These are phyloP conservation scores for Teleiodes luculella DNA, from an alignment of 2,888 invertebrate genomes.

Conservation along the genomic window DNA sequence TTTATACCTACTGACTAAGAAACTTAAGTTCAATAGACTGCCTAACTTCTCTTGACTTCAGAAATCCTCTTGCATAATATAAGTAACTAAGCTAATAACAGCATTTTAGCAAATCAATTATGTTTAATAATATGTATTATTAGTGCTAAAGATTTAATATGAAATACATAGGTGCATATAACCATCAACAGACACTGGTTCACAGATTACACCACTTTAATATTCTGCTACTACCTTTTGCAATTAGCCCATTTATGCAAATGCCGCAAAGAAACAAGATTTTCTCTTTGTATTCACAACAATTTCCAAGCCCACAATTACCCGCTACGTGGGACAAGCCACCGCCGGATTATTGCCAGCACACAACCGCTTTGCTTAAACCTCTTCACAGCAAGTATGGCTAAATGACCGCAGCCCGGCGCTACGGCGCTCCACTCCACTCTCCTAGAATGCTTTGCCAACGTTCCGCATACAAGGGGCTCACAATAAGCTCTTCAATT, in stretches of 20 bases:
- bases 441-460: slow-evolving; percentile 30
- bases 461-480: slow-evolving; percentile 14
- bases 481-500: slow-evolving; percentile 4
- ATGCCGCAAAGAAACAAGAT: neutral
- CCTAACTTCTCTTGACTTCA: no score
- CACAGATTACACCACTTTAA: neutral
- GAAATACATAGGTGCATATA: no score
- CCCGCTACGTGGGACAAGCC: slow-evolving; percentile 13
- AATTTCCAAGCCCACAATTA: slow-evolving; percentile 18
- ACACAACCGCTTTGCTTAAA: slow-evolving; percentile 29
- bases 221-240: neutral
- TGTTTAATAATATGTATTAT: no score
- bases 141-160: no score
- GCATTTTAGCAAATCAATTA: no score
- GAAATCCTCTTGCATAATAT: no score
- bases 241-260: neutral
- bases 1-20: no score
- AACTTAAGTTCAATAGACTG: no score
- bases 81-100: no score
- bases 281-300: slow-evolving; percentile 4
- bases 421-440: slow-evolving; percentile 26
- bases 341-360: slow-evolving; percentile 30
- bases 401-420: slow-evolving; percentile 32
- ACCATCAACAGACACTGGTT: no score
- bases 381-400: slow-evolving; percentile 27